Percentiles rank a stretch among this genome's conserved stretches.
Conservation (phyloP, 2,797 vertebrate species). For the Leuciscus waleckii region DNA sequence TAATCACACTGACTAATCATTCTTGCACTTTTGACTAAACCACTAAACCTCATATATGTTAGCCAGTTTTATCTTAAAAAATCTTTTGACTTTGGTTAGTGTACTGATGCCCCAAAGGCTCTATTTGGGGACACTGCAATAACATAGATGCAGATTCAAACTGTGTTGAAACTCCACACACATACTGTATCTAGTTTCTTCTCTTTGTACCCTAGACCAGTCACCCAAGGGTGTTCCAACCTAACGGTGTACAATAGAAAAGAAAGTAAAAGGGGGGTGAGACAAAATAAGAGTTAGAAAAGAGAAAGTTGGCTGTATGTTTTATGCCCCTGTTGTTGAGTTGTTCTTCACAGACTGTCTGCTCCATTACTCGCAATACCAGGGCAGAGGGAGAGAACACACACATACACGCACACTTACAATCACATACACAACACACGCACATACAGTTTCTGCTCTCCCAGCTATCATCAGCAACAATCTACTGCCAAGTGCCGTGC, state of each 20-base stretch:
- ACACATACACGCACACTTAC: background rate
- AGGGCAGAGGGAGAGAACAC: conserved; percentile 31
- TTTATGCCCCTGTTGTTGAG: conserved; percentile 42
- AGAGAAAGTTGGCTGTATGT: conserved; percentile 18
- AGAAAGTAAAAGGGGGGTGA: background rate
- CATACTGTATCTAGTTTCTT: conserved; percentile 49
- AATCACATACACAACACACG: conserved; percentile 5
- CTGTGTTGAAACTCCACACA: background rate
- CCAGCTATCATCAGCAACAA: conserved; percentile 47
- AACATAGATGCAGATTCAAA: background rate
- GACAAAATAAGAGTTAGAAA: background rate
- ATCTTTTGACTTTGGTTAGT: background rate
- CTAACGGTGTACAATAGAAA: background rate
- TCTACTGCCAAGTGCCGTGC: conserved; percentile 35
- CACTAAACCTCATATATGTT: background rate
- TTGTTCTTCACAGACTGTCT: conserved; percentile 57
- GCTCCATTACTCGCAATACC: conserved; percentile 57
- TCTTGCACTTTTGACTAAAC: background rate
- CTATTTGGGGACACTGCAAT: background rate
- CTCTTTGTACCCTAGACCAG: conserved; percentile 46
- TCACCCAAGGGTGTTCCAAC: background rate
- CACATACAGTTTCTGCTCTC: conserved; percentile 27
- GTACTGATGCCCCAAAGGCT: background rate
- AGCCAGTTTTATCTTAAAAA: background rate
- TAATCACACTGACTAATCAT: background rate